Base-by-base conservation (phyloP, 2,113 vertebrate species). In the Forbesichthys agassizii region DNA sequence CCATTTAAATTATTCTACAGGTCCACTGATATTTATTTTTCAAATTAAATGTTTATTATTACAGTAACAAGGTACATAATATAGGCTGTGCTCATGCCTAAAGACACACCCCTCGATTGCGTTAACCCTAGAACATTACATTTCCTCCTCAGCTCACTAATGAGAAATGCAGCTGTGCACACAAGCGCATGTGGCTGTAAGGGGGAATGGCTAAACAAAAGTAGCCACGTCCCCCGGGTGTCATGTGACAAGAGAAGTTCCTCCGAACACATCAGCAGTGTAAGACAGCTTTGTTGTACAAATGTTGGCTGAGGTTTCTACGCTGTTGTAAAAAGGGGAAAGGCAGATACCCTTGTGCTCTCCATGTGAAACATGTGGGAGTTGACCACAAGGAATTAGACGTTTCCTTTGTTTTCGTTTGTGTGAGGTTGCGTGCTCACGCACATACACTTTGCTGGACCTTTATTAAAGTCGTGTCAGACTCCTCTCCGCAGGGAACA, bases 301-400 rank as follows among this genome's bases (percentile, higher is more conserved):
- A 13, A 74, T 61, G 61, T 62, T 64, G 53, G 48, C 27, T 27
- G 27, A 64, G 12, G 36, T 59, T 13, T 69, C 14, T 33, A 20
- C 16, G 20, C 47, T 60, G 11, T 20, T 54, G 11, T 60, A 36
- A 56, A 67, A 53, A 61, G 0, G 42, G 10, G 33, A 69, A 10
- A 48, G 36, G 54, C 2, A 65, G 48, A 69, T 60, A 62, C 52
- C 63, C 61, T 72, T 59, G 61, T 74, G 68, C 61, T 77, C 57
- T 46, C 42, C 54, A 66, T 88, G 84, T 77, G 87, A 86, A 83
- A 73, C 47, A 56, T 69, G 79, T 82, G 81, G 74, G 83, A 68
- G 79, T 66, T 48, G 70, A 85, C 56, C 71, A 72, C 53, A 33
- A 55, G 59, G 51, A 82, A 71, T 55, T 66, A 72, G 78, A 79